Conservation (phyloP, 2,888 invertebrate species). For the Dichetophora obliterata region DNA sequence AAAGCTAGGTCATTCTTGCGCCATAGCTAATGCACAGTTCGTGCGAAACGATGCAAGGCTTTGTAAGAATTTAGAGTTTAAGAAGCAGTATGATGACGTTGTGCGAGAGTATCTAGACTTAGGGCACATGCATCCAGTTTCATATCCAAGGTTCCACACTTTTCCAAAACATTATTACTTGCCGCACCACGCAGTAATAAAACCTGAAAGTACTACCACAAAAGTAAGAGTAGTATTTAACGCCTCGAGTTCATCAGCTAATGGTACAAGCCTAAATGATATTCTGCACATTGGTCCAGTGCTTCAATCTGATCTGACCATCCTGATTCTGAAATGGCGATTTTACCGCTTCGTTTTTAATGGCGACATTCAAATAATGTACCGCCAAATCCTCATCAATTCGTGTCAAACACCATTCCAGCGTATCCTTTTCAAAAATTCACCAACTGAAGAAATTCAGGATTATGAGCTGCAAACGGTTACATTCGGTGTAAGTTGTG, state of each 20-base stretch:
- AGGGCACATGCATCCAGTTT: not conserved
- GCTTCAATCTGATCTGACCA: slow-evolving; percentile 15
- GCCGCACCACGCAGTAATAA: not conserved
- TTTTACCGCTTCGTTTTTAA: slow-evolving; percentile 6
- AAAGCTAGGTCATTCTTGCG: too few species aligned
- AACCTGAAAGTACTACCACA: too few species aligned
- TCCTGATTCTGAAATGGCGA: not conserved
- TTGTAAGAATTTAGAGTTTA: not conserved
- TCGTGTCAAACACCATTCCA: not conserved
- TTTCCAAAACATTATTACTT: slow-evolving; percentile 12
- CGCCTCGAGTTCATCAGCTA: not conserved
- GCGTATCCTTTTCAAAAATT: slow-evolving; percentile 10
- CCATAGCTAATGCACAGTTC: slow-evolving; percentile 10
- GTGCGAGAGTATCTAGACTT: slow-evolving; percentile 10
- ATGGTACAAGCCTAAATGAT: slow-evolving; percentile 40
- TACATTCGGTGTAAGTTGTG: slow-evolving; percentile 13
- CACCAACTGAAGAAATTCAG: not conserved
- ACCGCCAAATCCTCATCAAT: slow-evolving; percentile 8
- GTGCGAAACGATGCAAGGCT: not conserved
- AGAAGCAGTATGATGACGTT: slow-evolving; percentile 11
- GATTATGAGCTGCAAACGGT: slow-evolving; percentile 36
- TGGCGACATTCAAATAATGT: slow-evolving; percentile 28
- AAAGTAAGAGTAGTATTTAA: too few species aligned
- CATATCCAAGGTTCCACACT: not conserved
- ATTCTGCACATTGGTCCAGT: slow-evolving; percentile 21